Percentiles rank a stretch among this genome's conserved stretches.
phyloP scores from a whole-genome alignment of 2,113 vertebrate genomes.

The Pygathrix nemaeus region DNA sequence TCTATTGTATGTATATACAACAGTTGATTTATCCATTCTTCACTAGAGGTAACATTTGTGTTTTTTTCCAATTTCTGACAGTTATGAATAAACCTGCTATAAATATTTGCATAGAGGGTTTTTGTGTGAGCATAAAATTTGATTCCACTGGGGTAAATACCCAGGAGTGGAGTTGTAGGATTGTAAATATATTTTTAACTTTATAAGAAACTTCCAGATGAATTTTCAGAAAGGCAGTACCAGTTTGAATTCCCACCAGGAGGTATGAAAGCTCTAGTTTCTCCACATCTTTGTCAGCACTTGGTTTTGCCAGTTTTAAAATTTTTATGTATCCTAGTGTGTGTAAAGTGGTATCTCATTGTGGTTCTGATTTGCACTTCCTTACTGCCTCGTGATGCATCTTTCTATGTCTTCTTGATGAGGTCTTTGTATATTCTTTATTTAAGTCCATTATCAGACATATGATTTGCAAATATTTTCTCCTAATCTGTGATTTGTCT shows the following conservation, averaged over 20 bases:
- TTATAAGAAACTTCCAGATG: neutral
- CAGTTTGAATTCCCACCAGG: neutral
- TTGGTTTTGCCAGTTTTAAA: neutral
- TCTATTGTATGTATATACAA: neutral
- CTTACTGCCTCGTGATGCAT: neutral
- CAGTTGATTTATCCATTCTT: neutral
- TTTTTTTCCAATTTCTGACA: neutral
- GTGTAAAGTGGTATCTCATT: neutral
- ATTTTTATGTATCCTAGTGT: neutral
- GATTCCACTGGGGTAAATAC: neutral
- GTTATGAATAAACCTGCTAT: neutral
- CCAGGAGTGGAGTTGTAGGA: neutral
- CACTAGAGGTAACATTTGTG: neutral
- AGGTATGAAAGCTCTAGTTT: neutral
- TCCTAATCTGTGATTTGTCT: neutral
- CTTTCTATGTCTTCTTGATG: neutral
- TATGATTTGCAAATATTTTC: neutral
- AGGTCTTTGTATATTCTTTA: neutral
- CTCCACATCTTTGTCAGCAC: neutral
- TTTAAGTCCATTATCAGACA: neutral
- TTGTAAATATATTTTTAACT: neutral
- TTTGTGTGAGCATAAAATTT: neutral
- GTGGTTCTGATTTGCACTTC: constrained; percentile 7
- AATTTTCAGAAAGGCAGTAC: neutral
- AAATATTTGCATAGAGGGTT: neutral